A percentile compares a stretch with the other conserved stretches of the same genome.
These are phyloP conservation scores for Thecocarcelia acutangulata DNA, from an alignment of 2,888 invertebrate species.

Conservation along the genomic window DNA sequence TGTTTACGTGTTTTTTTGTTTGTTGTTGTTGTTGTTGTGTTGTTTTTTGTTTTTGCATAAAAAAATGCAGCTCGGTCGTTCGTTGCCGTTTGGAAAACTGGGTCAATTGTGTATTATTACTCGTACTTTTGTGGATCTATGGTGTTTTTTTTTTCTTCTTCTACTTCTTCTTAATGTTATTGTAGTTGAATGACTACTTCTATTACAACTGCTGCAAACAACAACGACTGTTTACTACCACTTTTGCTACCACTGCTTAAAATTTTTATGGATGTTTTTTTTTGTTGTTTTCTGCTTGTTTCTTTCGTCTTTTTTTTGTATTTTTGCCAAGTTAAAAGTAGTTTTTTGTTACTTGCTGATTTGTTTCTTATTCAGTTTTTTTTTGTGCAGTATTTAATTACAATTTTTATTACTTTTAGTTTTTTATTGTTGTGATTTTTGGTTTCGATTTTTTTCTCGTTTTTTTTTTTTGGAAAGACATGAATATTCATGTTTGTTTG, in stretches of 20 bases:
- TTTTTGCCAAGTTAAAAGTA: conserved; percentile 65
- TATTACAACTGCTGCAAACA: conserved; percentile 64
- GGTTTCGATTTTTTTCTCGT: conserved; percentile 18
- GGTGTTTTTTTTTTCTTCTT: conserved; percentile 30
- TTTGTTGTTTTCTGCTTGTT: conserved; percentile 17
- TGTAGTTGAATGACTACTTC: conserved; percentile 69
- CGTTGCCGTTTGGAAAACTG: conserved; percentile 80
- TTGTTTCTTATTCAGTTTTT: conserved; percentile 49
- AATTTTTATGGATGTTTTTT: conserved; percentile 31
- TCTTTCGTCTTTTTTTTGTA: conserved; percentile 37
- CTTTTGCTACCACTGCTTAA: conserved; percentile 64
- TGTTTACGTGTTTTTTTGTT: conserved; percentile 42
- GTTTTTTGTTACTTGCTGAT: conserved; percentile 65
- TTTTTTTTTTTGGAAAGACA: conserved; percentile 45
- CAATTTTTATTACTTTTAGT: conserved; percentile 68
- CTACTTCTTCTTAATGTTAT: conserved; percentile 40
- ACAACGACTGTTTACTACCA: conserved; percentile 65
- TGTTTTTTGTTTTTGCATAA: conserved; percentile 54
- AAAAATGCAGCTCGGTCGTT: conserved; percentile 75
- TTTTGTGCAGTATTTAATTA: conserved; percentile 69
- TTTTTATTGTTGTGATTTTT: conserved; percentile 43
- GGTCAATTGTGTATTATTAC: conserved; percentile 78
- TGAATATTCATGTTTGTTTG: conserved; percentile 66
- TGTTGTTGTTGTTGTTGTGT: too few species aligned
- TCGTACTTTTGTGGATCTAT: conserved; percentile 62